Conservation (phyloP, 2,113 vertebrate genomes). For the Coregonus clupeaformis region DNA sequence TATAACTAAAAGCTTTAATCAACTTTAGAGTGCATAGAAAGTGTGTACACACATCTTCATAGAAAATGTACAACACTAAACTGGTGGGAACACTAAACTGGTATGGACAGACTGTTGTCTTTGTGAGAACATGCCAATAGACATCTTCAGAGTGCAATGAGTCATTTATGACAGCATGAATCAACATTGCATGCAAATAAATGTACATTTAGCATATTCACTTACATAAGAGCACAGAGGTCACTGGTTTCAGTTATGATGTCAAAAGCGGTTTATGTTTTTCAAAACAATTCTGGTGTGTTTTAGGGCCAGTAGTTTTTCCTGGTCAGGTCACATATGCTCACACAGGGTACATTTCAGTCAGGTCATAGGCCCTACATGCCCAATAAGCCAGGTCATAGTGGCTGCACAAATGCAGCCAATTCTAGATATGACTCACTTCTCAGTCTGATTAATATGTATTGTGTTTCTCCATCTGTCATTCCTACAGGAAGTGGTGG, state of each 20-base stretch:
- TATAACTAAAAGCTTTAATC: not conserved
- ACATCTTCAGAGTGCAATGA: not conserved
- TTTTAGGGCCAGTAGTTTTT: not conserved
- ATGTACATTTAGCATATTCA: not conserved
- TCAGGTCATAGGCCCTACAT: too few relatives aligned
- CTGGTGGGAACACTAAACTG: not conserved
- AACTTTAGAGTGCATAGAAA: too few relatives aligned
- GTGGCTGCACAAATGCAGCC: too few relatives aligned
- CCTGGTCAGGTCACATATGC: too few relatives aligned
- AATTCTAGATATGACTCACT: too few relatives aligned
- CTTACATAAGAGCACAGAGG: not conserved
- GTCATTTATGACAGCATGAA: not conserved
- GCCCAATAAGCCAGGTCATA: too few relatives aligned
- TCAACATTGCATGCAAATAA: not conserved
- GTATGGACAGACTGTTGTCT: too few relatives aligned
- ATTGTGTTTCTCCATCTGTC: conserved; percentile 2
- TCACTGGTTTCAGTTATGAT: not conserved
- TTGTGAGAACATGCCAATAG: not conserved
- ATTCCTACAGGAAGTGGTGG: conserved; percentile 32
- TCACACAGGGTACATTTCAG: too few relatives aligned
- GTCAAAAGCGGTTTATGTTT: not conserved
- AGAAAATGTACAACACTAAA: not conserved
- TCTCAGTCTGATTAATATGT: too few relatives aligned
- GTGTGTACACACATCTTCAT: not conserved
- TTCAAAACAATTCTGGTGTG: not conserved